Base-by-base conservation (phyloP, 2,888 invertebrate species). In the Andrena fulva region DNA sequence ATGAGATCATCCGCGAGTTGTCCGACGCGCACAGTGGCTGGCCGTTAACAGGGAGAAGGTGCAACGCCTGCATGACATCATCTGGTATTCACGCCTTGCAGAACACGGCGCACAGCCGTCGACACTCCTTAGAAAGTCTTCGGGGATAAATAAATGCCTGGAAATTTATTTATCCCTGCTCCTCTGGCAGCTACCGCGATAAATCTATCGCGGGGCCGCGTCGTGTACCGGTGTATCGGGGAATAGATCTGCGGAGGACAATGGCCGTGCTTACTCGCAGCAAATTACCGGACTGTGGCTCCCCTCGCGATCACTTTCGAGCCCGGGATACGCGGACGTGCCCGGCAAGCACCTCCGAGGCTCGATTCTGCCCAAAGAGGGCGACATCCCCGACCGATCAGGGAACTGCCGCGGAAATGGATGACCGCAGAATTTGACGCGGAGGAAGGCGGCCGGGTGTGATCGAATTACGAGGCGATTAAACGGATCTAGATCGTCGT, bases 51-150 rank as follows among this genome's bases (percentile, higher is more conserved):
- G 81, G 77, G 87, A 86, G 84, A 91, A 91, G 90, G 89, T 91
- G 91, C 89, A 91, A 91, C 85, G 81, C 86, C 87, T 69, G 80
- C 67, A 90, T 92, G 92, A 92, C 90, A 90, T 92, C 92, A 92
- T 83, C 86, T 85, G 78, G 90, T 89, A 91, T 91, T 92, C 90
- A 90, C 89, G 91, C 89, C 85, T 87, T 79, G 77, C 50, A 73
- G 84, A 86, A 86, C 85, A 79, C 75, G 82, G 71, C 31, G 48
- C 74, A 63, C 88, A 87, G 78, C 80, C 66, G 72, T 80, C 76
- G 89, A 90, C 92, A 91, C 92, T 91, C 92, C 92, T 90, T 91
- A 91, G 91, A 92, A 92, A 92, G 90, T 90, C 87, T 88, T 86
- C 77, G 63, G 77, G 56, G 82, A 79, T 89, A 89, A 90, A 89